Evolutionary conservation across 2,797 vertebrate species (phyloP).

Genomic region (Heterohyrax brucei): DNA sequence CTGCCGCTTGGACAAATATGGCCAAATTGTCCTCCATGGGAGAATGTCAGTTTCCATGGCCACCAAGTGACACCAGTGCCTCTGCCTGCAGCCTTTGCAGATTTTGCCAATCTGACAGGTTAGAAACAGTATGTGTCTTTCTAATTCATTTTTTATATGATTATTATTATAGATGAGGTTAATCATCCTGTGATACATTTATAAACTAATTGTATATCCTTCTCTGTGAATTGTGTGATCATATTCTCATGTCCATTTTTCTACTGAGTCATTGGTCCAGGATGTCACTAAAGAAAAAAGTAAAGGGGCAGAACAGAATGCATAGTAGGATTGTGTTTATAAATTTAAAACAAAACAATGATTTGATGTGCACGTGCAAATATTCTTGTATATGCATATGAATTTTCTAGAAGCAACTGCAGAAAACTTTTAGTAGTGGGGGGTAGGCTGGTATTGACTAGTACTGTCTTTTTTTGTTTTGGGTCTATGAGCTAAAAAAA

Average conservation of each 20-base stretch:
- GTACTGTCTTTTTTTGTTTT: not conserved
- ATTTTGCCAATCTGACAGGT: slow-evolving; percentile 52
- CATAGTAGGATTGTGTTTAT: not conserved
- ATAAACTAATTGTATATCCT: slow-evolving; percentile 42
- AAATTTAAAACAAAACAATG: slow-evolving; percentile 1
- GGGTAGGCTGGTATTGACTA: not conserved
- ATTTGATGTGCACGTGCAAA: not conserved
- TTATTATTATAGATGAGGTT: not conserved
- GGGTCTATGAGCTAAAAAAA: not conserved
- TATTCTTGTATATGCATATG: not conserved
- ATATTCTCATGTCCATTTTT: not conserved
- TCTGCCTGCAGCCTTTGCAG: not conserved
- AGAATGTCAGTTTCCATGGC: not conserved
- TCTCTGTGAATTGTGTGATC: slow-evolving; percentile 1
- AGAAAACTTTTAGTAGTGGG: not conserved
- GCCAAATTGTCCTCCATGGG: not conserved
- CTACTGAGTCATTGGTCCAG: not conserved
- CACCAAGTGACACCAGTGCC: not conserved
- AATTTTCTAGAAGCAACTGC: not conserved
- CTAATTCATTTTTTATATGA: slow-evolving; percentile 16
- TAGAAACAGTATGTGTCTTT: slow-evolving; percentile 14
- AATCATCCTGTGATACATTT: slow-evolving; percentile 1
- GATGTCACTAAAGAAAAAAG: not conserved
- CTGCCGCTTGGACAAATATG: too few relatives aligned
- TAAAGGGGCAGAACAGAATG: not conserved